phyloP scores from a whole-genome alignment of 2,797 vertebrate species.

The Avahi laniger region DNA sequence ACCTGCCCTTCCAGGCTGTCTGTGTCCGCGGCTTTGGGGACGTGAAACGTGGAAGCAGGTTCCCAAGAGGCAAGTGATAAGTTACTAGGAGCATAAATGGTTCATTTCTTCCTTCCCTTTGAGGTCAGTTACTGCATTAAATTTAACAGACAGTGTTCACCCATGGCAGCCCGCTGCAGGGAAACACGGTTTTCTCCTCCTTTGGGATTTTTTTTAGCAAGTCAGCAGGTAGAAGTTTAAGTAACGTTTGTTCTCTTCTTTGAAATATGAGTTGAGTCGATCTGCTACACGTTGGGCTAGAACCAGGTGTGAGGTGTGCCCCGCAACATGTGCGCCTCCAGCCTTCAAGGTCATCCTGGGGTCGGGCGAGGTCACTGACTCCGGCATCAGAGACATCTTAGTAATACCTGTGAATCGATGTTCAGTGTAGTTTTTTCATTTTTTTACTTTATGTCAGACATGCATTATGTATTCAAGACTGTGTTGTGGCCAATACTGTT shows the following conservation, averaged over 20 bases:
- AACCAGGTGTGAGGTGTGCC: neutral
- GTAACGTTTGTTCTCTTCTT: constrained; percentile 39
- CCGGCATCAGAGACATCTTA: neutral
- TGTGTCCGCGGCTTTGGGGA: neutral
- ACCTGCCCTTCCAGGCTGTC: neutral
- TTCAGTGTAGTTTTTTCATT: neutral
- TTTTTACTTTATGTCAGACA: neutral
- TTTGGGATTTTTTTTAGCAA: constrained; percentile 18
- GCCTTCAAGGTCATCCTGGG: fast-evolving
- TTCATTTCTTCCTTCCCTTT: neutral
- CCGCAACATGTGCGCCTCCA: fast-evolving
- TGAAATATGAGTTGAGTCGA: constrained; percentile 32
- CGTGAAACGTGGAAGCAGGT: neutral
- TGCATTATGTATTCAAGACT: neutral
- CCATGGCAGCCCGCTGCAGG: constrained; percentile 23
- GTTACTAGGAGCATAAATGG: fast-evolving
- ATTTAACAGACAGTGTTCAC: neutral
- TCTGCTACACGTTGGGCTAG: neutral
- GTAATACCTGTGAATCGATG: neutral
- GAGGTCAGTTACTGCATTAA: neutral
- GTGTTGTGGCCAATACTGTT: neutral
- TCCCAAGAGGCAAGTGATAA: fast-evolving
- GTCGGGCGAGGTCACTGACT: neutral
- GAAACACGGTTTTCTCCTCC: neutral
- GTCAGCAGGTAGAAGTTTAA: constrained; percentile 61